A percentile compares a stretch with the other conserved stretches of the same genome.
These are phyloP conservation scores for Panopea generosa DNA, from an alignment of 2,888 invertebrate species.

Conservation along the genomic window DNA sequence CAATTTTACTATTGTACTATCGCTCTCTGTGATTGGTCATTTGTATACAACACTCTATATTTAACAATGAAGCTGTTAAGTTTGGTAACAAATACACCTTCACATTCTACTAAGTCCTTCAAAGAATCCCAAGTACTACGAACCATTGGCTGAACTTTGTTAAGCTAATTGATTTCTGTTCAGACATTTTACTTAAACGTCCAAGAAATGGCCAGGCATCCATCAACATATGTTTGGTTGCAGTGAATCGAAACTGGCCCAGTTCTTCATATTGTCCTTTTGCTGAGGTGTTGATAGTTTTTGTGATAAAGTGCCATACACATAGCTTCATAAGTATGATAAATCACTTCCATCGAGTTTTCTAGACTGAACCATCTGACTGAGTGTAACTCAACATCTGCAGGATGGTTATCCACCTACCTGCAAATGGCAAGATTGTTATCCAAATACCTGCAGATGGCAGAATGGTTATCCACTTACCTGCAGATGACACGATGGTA, in stretches of 20 bases:
- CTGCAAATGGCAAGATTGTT: constrained; percentile 46
- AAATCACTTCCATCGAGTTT: constrained; percentile 46
- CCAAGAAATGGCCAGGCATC: constrained; percentile 51
- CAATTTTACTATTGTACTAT: too few species aligned
- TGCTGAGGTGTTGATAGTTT: constrained; percentile 24
- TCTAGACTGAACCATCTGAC: constrained; percentile 59
- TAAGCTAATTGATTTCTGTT: constrained; percentile 42
- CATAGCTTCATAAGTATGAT: constrained; percentile 51
- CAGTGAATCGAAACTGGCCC: constrained; percentile 47
- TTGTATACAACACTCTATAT: too few species aligned
- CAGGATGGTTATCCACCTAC: constrained; percentile 39
- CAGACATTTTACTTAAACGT: constrained; percentile 31
- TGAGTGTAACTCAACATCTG: constrained; percentile 53
- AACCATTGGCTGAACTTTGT: constrained; percentile 34
- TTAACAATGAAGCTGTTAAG: constrained; percentile 22
- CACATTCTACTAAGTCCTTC: constrained; percentile 19
- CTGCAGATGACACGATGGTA: constrained; percentile 41
- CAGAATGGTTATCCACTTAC: constrained; percentile 24
- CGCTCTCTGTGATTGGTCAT: too few species aligned
- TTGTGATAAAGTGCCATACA: constrained; percentile 41
- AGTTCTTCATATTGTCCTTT: constrained; percentile 52
- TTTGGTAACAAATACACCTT: constrained; percentile 23
- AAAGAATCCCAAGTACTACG: constrained; percentile 33
- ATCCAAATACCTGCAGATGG: constrained; percentile 36
- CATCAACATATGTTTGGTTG: constrained; percentile 56